A percentile compares a stretch with the other conserved stretches of the same genome.
Evolutionary conservation across 1,140 invertebrate species (phyloP).

Genomic region (Formica exsecta): DNA sequence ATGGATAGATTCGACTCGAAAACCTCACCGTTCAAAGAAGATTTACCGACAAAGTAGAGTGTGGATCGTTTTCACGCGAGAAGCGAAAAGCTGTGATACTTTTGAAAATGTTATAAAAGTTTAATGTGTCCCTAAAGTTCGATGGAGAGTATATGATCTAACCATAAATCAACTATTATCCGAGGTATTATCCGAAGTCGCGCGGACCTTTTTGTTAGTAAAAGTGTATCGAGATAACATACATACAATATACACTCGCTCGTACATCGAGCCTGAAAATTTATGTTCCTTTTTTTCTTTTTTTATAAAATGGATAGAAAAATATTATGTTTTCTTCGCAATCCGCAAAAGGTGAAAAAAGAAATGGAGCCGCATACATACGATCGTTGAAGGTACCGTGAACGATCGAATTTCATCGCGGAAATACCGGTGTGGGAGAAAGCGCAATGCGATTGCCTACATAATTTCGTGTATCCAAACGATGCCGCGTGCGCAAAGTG

Average conservation of each 20-base stretch:
- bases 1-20: slow-evolving; percentile 72
- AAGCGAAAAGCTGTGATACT: slow-evolving; percentile 53
- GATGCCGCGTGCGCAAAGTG: slow-evolving; percentile 33
- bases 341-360: not conserved
- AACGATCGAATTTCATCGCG: slow-evolving; percentile 26
- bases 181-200: slow-evolving; percentile 62
- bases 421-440: slow-evolving; percentile 34
- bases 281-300: slow-evolving; percentile 26
- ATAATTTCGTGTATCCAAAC: slow-evolving; percentile 36
- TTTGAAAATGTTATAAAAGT: slow-evolving; percentile 79
- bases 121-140: slow-evolving; percentile 81
- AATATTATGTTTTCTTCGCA: slow-evolving; percentile 20
- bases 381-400: slow-evolving; percentile 18
- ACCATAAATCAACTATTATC: slow-evolving; percentile 80
- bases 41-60: slow-evolving; percentile 65
- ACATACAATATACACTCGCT: slow-evolving; percentile 36
- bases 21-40: slow-evolving; percentile 58
- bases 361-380: not conserved
- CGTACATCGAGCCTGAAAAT: not conserved
- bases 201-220: slow-evolving; percentile 43
- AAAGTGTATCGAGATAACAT: slow-evolving; percentile 48
- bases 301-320: slow-evolving; percentile 42
- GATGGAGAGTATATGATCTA: slow-evolving; percentile 80
- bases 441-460: slow-evolving; percentile 27
- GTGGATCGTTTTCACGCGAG: slow-evolving; percentile 13